Evolutionary conservation across 2,888 invertebrate genomes (phyloP), one percentile per base, ranked within the genome.

Genomic region (Argyra leucocephala): DNA sequence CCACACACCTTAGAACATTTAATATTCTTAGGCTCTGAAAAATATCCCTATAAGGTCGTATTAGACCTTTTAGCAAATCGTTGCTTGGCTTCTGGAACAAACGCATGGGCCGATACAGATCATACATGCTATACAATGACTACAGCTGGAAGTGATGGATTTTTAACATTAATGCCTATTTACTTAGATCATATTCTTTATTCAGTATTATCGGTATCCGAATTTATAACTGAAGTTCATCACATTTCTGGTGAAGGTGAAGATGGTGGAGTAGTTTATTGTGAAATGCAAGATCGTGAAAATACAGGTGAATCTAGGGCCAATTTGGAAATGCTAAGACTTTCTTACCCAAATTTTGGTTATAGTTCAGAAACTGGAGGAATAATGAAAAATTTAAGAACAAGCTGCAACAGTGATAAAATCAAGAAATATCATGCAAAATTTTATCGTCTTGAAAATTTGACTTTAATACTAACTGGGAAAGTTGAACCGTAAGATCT

Each of bases 1-100:
- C 95, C 96, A 0, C 95, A 96, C 76, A 95, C 95, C 0, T 81
- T 96, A 78, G 95, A 96, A 74, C 95, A 96, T 94, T n/a, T n/a
- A n/a, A n/a, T n/a, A n/a, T n/a, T n/a, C n/a, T n/a, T n/a, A n/a
- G n/a, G n/a, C n/a, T n/a, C 93, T 69, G 87, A 94, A 75, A 83
- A 89, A 18, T 95, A 92, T 76, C 94, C 94, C 0, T 94, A 88
- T 77, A 94, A 93, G 78, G 94, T 94, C 5, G 87, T 93, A 62
- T 80, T 96, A 68, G 95, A 96, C 80, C 82, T 94, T 64, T 80
- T 94, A 70, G 94, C 95, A 7, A 95, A 94, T 77, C 84, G 93
- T 48, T 94, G n/a, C n/a, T n/a, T n/a, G n/a, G n/a, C n/a, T n/a
- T n/a, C n/a, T n/a, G n/a, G n/a, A n/a, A n/a, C n/a, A n/a, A n/a